Base-by-base conservation (phyloP, 2,113 vertebrate genomes). In the Heterochromis multidens region DNA sequence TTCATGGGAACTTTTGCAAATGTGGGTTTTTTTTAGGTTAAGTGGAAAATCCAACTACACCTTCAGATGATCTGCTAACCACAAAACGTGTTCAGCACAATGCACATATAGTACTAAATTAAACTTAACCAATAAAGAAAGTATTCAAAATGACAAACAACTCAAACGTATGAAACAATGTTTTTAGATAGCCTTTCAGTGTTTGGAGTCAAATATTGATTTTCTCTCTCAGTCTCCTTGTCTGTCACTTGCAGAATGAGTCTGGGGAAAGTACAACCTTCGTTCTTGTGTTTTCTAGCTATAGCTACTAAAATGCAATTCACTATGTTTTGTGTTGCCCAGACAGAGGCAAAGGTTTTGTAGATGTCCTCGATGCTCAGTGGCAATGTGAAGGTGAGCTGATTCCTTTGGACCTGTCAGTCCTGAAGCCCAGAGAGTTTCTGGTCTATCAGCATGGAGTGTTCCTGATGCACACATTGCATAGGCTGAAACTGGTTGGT, bases 361-460 rank as follows among this genome's bases (percentile, higher is more conserved):
- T 95, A 7, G 95, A 96, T 46, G 25, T 90, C 33, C 82, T 95
- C 1, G 96, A 96, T 83, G 92, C 94, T 57, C 95, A 96, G 61
- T 93, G 89, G 94, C 80, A 82, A 19, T 96, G 95, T 61, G 95
- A 95, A 43, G 93, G 96, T 37, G 94, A 96, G 77, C 89, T 97
- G 54, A 67, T 90, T 46, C 89, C 85, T 16, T 78, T 97, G 35
- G 90, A 94, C 4, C 49, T 82, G 4, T 85, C 94, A 29, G 86
- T 89, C 2, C 96, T 99, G 27, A 96, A 96, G 65, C 85, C 95
- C 13, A 96, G 94, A 78, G 97, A 99, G 90, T 95, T 97, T 23
- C 91, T 97, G 33, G 87, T 97, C 52, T 98, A 96, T 85, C 97
- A 97, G 31, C 96, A 97, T 0, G 97, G 97, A 54, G 93, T 96